Percentiles rank a stretch among this genome's conserved stretches.
These are phyloP conservation scores for Pseudobourletiella spinata DNA, from an alignment of 1,140 invertebrate species.

Conservation along the genomic window DNA sequence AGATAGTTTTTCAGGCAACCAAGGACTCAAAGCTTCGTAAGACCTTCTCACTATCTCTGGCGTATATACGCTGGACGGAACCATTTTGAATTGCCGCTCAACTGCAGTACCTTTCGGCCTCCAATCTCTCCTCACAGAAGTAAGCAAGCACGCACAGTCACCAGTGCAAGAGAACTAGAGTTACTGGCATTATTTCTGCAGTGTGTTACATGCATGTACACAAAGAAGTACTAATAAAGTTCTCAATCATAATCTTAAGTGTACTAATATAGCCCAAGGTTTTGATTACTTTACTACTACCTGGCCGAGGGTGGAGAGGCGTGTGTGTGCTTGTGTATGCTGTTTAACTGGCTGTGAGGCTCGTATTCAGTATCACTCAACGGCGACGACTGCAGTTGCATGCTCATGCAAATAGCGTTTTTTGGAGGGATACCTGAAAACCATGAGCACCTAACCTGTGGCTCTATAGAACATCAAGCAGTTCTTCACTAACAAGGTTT, in stretches of 20 bases:
- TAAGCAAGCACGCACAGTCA: background rate
- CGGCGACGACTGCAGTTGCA: background rate
- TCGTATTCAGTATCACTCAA: background rate
- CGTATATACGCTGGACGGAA: too few species aligned
- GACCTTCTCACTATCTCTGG: background rate
- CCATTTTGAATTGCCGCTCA: background rate
- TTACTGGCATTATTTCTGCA: too few species aligned
- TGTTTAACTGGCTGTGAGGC: background rate
- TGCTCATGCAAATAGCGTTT: conserved; percentile 6
- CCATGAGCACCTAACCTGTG: conserved; percentile 11
- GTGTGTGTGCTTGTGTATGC: background rate
- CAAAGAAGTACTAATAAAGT: too few species aligned
- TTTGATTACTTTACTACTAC: background rate
- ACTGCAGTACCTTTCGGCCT: background rate
- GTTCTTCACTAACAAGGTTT: too few species aligned
- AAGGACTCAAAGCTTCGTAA: background rate
- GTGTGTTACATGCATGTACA: too few species aligned
- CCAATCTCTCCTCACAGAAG: background rate
- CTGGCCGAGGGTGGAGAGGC: background rate
- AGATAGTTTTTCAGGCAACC: background rate
- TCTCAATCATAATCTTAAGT: too few species aligned
- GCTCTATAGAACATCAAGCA: too few species aligned
- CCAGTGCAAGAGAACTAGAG: background rate
- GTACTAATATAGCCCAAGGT: background rate
- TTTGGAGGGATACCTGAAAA: conserved; percentile 19